Conservation (phyloP, 2,888 invertebrate genomes). For the Bembecia ichneumoniformis region DNA sequence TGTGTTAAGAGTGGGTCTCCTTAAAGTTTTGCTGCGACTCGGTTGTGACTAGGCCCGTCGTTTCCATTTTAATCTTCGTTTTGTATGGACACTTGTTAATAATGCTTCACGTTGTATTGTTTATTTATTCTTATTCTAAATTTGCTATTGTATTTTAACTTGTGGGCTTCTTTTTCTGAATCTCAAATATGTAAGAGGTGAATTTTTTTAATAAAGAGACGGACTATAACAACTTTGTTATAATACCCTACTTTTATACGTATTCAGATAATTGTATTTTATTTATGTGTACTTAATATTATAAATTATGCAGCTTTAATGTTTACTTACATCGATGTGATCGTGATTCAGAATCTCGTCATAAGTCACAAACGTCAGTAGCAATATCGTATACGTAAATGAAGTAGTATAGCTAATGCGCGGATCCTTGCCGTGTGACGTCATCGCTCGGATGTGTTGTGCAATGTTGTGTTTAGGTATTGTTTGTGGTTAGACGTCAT, state of each 20-base stretch:
- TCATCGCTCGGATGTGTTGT: slow-evolving; percentile 27
- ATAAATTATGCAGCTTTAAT: slow-evolving; percentile 72
- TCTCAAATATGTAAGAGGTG: slow-evolving; percentile 7
- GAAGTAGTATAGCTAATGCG: slow-evolving; percentile 48
- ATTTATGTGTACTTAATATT: slow-evolving; percentile 66
- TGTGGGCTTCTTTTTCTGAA: slow-evolving; percentile 16
- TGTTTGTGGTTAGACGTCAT: slow-evolving; percentile 3
- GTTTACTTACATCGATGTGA: slow-evolving; percentile 70
- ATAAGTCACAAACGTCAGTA: slow-evolving; percentile 71
- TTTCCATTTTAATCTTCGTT: slow-evolving; percentile 30
- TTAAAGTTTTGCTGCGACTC: slow-evolving; percentile 31
- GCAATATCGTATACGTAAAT: slow-evolving; percentile 55
- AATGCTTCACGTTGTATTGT: slow-evolving; percentile 37
- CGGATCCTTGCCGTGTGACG: slow-evolving; percentile 26
- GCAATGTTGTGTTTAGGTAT: slow-evolving; percentile 35
- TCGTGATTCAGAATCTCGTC: slow-evolving; percentile 73
- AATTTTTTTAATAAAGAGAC: slow-evolving; percentile 14
- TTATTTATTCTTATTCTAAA: background rate
- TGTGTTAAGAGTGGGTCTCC: slow-evolving; percentile 17
- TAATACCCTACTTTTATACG: slow-evolving; percentile 43
- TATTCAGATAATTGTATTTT: slow-evolving; percentile 55
- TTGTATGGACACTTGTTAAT: slow-evolving; percentile 57
- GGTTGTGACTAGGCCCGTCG: slow-evolving; percentile 31
- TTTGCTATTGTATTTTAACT: slow-evolving; percentile 6
- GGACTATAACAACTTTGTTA: slow-evolving; percentile 54